These are phyloP conservation scores for Diceros bicornis DNA, from an alignment of 2,797 vertebrate genomes.

Conservation along the genomic window DNA sequence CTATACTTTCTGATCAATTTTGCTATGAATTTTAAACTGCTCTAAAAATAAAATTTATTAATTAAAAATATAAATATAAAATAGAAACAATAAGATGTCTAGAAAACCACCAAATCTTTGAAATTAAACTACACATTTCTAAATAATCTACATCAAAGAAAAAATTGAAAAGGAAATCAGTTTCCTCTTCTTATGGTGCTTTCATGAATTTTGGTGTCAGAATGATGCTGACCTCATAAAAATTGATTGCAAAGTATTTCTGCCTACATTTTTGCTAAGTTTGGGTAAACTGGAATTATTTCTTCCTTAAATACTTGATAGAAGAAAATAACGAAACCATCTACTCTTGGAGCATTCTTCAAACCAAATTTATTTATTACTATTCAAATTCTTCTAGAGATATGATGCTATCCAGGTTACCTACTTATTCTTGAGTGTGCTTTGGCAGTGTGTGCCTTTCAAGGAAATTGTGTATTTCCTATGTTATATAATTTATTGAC, in stretches of 20 bases:
- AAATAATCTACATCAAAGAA: neutral
- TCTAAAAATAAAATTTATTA: neutral
- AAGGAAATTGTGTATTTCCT: neutral
- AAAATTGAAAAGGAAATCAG: neutral
- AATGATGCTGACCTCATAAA: neutral
- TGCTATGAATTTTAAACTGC: neutral
- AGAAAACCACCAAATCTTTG: neutral
- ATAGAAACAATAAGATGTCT: neutral
- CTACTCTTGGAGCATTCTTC: neutral
- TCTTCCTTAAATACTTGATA: neutral
- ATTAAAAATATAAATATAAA: neutral
- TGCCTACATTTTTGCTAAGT: neutral
- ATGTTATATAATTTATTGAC: neutral
- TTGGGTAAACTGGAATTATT: neutral
- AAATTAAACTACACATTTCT: neutral
- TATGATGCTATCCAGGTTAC: neutral
- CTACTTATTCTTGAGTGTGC: neutral
- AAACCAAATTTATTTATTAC: neutral
- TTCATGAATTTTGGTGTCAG: neutral
- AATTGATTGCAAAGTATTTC: neutral
- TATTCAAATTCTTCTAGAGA: neutral
- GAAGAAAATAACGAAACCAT: neutral
- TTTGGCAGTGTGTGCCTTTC: neutral
- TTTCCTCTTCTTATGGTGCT: neutral
- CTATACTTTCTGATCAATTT: neutral